These are phyloP conservation scores for Actinia equina DNA, from an alignment of 64 coral and sea anemone genomes.

Conservation along the genomic window DNA sequence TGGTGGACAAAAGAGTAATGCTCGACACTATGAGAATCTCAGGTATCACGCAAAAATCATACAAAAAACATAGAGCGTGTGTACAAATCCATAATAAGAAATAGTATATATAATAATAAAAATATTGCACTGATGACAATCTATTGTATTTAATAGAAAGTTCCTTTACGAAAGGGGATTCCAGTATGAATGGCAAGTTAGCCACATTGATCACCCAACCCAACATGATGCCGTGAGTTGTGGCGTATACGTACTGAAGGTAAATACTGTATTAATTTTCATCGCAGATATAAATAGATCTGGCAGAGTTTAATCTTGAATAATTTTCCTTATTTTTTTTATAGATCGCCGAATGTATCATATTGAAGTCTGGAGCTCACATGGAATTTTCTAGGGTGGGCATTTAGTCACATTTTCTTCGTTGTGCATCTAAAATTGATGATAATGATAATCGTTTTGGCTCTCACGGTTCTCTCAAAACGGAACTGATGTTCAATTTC, in stretches of 20 bases:
- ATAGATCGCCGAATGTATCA: conserved; percentile 9
- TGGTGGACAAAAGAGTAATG: background rate
- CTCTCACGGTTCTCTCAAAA: background rate
- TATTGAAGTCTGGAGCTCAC: background rate
- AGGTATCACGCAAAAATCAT: background rate
- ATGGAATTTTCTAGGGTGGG: background rate
- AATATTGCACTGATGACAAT: background rate
- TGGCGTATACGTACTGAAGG: conserved; percentile 4
- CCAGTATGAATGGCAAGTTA: background rate
- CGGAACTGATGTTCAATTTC: background rate
- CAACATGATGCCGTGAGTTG: conserved; percentile 6
- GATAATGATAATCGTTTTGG: background rate
- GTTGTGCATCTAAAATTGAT: background rate
- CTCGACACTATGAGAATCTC: background rate
- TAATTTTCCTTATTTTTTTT: background rate
- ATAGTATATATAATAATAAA: too few relatives aligned
- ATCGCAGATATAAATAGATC: background rate
- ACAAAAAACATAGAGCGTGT: background rate
- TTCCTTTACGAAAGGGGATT: background rate
- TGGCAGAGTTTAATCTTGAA: background rate
- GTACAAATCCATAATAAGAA: background rate
- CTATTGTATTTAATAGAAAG: background rate
- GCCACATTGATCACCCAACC: background rate
- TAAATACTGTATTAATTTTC: background rate
- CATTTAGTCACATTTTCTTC: background rate